Evolutionary conservation across 2,888 invertebrate genomes (phyloP).

Genomic region (Euzophera pinguis): DNA sequence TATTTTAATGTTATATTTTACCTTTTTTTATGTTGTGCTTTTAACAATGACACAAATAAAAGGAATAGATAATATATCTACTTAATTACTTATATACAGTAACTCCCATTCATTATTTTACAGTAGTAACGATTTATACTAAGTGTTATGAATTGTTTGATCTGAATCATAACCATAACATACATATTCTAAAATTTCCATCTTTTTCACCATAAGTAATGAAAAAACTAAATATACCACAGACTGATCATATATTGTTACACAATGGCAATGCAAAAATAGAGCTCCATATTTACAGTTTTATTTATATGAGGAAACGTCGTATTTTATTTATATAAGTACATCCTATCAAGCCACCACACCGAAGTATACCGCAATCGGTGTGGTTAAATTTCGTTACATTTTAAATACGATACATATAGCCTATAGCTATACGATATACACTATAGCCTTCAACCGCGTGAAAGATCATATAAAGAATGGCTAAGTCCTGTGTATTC

Average conservation of each 20-base stretch:
- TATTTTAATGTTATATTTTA: slow-evolving; percentile 24
- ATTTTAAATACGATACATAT: too few species aligned
- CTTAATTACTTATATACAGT: not conserved
- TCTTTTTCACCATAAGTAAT: too few species aligned
- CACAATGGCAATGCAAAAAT: slow-evolving; percentile 23
- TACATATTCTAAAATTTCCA: too few species aligned
- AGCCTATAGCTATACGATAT: too few species aligned
- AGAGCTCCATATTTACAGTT: slow-evolving; percentile 22
- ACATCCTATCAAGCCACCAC: slow-evolving; percentile 7
- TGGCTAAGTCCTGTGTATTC: too few species aligned
- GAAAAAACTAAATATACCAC: not conserved
- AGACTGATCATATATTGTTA: not conserved
- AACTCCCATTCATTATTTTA: not conserved
- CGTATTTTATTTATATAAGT: slow-evolving; percentile 12
- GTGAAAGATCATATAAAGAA: too few species aligned
- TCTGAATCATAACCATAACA: not conserved
- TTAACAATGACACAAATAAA: slow-evolving; percentile 9
- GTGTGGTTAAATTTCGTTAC: too few species aligned
- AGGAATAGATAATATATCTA: not conserved
- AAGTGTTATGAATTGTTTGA: not conserved
- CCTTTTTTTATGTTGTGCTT: slow-evolving; percentile 24
- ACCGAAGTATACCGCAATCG: too few species aligned
- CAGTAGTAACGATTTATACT: not conserved
- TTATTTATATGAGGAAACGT: slow-evolving; percentile 1
- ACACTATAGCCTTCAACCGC: too few species aligned